phyloP scores from a whole-genome alignment of 2,113 vertebrate genomes.

The Eretmochelys imbricata region DNA sequence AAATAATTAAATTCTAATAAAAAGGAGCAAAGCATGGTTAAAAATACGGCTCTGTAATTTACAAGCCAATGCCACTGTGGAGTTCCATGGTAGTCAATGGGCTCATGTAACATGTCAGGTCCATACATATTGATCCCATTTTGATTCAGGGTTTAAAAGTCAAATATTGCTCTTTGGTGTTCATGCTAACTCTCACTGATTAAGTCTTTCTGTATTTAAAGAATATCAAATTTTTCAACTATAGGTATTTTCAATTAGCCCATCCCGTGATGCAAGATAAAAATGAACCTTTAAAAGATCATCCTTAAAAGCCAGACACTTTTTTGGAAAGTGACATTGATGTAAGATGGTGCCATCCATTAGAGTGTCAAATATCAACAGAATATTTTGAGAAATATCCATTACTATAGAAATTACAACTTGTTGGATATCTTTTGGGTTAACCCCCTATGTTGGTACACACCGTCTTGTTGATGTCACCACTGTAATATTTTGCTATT shows the following conservation, averaged over 20 bases:
- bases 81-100: background rate
- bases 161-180: background rate
- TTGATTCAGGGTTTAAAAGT: accelerated
- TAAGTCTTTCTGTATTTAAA: background rate
- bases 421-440: conserved; percentile 21
- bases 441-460: conserved; percentile 42
- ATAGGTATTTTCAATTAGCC: background rate
- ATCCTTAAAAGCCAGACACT: background rate
- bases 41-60: background rate
- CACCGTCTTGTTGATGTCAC: conserved; percentile 17
- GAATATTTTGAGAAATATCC: conserved; percentile 55
- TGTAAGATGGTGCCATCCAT: conserved; percentile 7
- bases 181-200: background rate
- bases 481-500: background rate
- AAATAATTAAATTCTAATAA: accelerated
- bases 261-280: background rate
- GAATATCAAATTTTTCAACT: background rate
- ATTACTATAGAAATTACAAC: conserved; percentile 51
- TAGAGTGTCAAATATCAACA: background rate
- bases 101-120: background rate
- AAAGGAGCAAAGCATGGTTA: background rate
- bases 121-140: background rate
- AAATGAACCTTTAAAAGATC: background rate
- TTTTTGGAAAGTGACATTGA: conserved; percentile 39
- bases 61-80: background rate